phyloP scores from a whole-genome alignment of 1,140 invertebrate species.

The Pseudomyrmex dendroicus region DNA sequence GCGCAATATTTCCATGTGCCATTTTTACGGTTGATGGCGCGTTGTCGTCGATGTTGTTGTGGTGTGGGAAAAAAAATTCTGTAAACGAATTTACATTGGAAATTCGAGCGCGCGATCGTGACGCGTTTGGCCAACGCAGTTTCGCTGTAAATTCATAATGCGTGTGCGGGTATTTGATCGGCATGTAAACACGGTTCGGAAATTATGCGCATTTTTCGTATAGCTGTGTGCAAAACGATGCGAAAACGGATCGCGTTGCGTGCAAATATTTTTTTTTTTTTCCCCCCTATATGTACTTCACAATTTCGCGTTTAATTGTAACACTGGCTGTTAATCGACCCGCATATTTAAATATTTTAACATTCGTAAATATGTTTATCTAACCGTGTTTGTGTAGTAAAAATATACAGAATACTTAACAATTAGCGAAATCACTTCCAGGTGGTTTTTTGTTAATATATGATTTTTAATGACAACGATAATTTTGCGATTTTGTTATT shows the following conservation, averaged over 20 bases:
- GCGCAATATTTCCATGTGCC: constrained; percentile 58
- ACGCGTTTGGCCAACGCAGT: constrained; percentile 20
- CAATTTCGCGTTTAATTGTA: constrained; percentile 5
- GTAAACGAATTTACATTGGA: constrained; percentile 54
- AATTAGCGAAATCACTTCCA: no score
- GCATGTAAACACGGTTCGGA: constrained; percentile 25
- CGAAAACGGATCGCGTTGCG: constrained; percentile 1
- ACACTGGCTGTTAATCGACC: neutral
- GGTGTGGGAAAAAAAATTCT: constrained; percentile 41
- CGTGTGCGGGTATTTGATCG: neutral
- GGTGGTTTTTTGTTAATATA: no score
- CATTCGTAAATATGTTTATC: neutral
- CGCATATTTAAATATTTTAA: neutral
- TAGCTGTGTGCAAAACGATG: neutral
- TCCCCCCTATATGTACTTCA: neutral
- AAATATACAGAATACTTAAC: no score
- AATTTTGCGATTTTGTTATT: no score
- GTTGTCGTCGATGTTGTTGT: constrained; percentile 5
- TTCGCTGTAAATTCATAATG: constrained; percentile 41
- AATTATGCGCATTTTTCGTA: constrained; percentile 45
- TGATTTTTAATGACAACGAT: no score
- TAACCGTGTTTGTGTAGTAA: no score
- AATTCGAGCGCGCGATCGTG: constrained; percentile 45
- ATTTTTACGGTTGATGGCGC: constrained; percentile 49
- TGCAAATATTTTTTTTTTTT: neutral